Percentiles rank a stretch among this genome's conserved stretches.
These are phyloP conservation scores for zebrafish (Danio rerio) DNA, from an alignment of 2,113 vertebrate genomes.

Conservation along the genomic window DNA sequence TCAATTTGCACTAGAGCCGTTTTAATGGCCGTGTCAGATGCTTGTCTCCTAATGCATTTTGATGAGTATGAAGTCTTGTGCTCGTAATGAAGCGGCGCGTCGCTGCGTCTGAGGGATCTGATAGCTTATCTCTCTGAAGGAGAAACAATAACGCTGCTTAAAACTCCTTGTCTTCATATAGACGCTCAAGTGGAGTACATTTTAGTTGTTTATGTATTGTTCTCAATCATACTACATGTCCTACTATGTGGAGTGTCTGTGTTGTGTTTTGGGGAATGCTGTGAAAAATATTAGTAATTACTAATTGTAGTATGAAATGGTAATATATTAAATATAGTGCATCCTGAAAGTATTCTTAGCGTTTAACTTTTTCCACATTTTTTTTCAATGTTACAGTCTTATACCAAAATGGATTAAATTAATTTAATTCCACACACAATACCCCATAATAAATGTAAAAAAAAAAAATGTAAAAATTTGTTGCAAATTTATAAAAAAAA, in stretches of 20 bases:
- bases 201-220: conserved; percentile 24
- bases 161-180: conserved; percentile 32
- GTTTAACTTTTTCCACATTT: too few relatives aligned
- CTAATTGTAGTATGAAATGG: too few relatives aligned
- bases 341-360: too few relatives aligned
- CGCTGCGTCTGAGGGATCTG: conserved; percentile 45
- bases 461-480: too few relatives aligned
- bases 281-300: too few relatives aligned
- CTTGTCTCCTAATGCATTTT: conserved; percentile 62
- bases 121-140: conserved; percentile 57
- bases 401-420: too few relatives aligned
- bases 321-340: too few relatives aligned
- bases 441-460: too few relatives aligned
- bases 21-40: conserved; percentile 57
- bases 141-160: conserved; percentile 49
- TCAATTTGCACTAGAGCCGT: conserved; percentile 27
- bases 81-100: conserved; percentile 53
- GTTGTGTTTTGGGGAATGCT: conserved; percentile 12
- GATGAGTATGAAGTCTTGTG: conserved; percentile 62
- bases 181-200: conserved; percentile 2
- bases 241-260: background rate
- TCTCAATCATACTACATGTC: background rate
- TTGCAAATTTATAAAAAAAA: too few relatives aligned
- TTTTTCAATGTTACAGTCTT: too few relatives aligned
- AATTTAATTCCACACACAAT: too few relatives aligned